A percentile compares a stretch with the other conserved stretches of the same genome.
Conservation (phyloP, 2,888 invertebrate genomes). For the Punctoribates punctum region DNA sequence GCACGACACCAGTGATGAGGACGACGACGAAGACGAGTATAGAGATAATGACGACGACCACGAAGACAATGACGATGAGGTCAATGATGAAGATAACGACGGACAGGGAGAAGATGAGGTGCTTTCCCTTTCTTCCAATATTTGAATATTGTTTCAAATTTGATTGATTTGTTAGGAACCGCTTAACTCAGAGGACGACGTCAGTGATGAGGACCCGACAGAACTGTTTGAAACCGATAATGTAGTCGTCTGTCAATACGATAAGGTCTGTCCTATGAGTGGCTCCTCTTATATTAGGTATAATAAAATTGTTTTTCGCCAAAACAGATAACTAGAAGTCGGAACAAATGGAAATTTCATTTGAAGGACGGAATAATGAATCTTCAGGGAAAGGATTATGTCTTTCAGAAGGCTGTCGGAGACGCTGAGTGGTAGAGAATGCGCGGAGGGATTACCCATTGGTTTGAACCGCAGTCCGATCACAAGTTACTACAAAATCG, state of each 20-base stretch:
- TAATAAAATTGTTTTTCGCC: slow-evolving; percentile 50
- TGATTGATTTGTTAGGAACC: slow-evolving; percentile 66
- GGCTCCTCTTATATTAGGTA: background rate
- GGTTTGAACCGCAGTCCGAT: background rate
- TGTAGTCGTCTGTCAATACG: slow-evolving; percentile 99
- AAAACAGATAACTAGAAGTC: slow-evolving; percentile 82
- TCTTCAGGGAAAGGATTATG: slow-evolving; percentile 93
- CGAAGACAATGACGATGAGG: slow-evolving; percentile 61
- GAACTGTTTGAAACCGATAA: slow-evolving; percentile 98
- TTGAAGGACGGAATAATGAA: slow-evolving; percentile 99
- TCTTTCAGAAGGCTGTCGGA: slow-evolving; percentile 97
- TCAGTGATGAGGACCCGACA: slow-evolving; percentile 77
- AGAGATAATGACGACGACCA: slow-evolving; percentile 61
- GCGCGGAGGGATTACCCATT: background rate
- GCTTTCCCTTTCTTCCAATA: background rate
- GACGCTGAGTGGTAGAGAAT: slow-evolving; percentile 89
- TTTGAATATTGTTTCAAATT: background rate
- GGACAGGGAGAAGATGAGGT: slow-evolving; percentile 56
- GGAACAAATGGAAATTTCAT: slow-evolving; percentile 99
- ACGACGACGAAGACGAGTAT: slow-evolving; percentile 52
- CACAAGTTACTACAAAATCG: background rate
- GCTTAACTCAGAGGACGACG: slow-evolving; percentile 92
- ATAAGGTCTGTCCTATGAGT: slow-evolving; percentile 66
- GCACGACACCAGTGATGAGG: slow-evolving; percentile 56
- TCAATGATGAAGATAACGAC: slow-evolving; percentile 62